phyloP scores from a whole-genome alignment of 2,113 vertebrate genomes.

The Hyperoodon ampullatus region DNA sequence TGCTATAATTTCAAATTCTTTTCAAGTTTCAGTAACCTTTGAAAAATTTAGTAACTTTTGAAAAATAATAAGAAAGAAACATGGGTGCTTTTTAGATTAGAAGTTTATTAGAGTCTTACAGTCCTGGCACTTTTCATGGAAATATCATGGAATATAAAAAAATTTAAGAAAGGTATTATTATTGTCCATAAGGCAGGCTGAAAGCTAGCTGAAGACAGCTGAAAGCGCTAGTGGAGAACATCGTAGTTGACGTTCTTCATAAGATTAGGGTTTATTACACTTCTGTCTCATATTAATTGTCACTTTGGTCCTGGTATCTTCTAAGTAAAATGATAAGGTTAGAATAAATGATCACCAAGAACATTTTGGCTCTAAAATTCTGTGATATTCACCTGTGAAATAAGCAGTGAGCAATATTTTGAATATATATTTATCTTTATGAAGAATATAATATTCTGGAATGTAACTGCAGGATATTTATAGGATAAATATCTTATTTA shows the following conservation, averaged over 20 bases:
- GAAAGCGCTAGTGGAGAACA: not conserved
- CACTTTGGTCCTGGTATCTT: not conserved
- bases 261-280: not conserved
- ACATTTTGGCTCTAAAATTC: not conserved
- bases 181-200: not conserved
- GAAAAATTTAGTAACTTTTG: constrained; percentile 5
- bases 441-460: not conserved
- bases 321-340: not conserved
- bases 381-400: not conserved
- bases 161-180: not conserved
- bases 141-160: not conserved
- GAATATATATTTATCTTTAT: not conserved
- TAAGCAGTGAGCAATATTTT: not conserved
- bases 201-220: not conserved
- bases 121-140: not conserved
- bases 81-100: not conserved
- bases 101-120: not conserved
- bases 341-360: not conserved
- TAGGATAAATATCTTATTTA: not conserved
- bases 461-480: not conserved
- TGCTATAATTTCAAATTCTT: not conserved
- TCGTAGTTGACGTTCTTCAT: not conserved
- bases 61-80: not conserved
- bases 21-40: not conserved
- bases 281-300: not conserved